Evolutionary conservation across 1,140 invertebrate genomes (phyloP), one percentile per base, ranked within the genome.

Genomic region (Rhynchophorus ferrugineus): DNA sequence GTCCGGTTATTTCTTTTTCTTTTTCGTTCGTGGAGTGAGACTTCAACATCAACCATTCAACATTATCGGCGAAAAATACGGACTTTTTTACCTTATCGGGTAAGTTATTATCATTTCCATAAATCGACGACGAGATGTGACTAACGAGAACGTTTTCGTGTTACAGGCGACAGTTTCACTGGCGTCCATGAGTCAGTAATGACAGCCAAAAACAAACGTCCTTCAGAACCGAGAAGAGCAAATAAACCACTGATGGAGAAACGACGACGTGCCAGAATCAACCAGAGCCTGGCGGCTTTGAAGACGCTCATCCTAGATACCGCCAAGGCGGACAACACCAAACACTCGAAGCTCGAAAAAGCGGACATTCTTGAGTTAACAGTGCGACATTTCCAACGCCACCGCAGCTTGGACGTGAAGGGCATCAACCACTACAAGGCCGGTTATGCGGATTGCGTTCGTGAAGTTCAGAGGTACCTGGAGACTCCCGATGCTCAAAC

Each of bases 221-320:
- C 36, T 29, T 35, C 19, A 47, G 61, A 36, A 46, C 62, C 9
- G 67, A 66, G 74, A 58, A 64, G 75, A 50, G 86, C 84, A 50
- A 90, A 89, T 69, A 93, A 93, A 76, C 90, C 90, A 62, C 78
- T 93, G 64, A 91, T 93, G 88, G 90, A 93, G 75, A 93, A 91
- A 73, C 76, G 86, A 68, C 73, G 91, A 53, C 69, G 91, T 59
- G 90, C 89, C 9, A 75, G 91, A 50, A 95, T 95, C 67, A 95
- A 95, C 70, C 83, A 87, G 64, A 91, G 87, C 63, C 73, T 95
- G 58, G 82, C 86, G 54, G 84, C 89, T 63, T 75, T 95, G 19
- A 94, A 94, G 73, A 79, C 79, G 34, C 76, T 93, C 16, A 88
- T 92, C 59, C 75, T 91, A 36, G 85, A 76, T 61, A 70, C 69